Evolutionary conservation across 1,140 invertebrate species (phyloP).

Genomic region (Drosophila nebulosa): DNA sequence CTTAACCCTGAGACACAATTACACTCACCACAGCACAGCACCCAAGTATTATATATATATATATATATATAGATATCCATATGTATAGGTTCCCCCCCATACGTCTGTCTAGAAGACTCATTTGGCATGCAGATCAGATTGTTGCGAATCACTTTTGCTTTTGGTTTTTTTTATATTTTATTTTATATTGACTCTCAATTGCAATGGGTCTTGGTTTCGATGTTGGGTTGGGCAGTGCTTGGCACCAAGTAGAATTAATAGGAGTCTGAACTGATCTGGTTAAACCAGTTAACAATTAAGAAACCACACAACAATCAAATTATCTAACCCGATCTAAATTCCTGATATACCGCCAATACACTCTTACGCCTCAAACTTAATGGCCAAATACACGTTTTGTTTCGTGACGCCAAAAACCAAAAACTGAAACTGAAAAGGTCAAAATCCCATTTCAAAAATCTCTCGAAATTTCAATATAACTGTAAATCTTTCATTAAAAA

Average conservation of each 20-base stretch:
- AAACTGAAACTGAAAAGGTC: constrained; percentile 42
- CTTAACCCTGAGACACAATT: constrained; percentile 44
- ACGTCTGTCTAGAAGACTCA: constrained; percentile 14
- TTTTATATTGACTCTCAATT: constrained; percentile 38
- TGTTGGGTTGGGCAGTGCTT: constrained; percentile 4
- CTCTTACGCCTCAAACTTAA: neutral
- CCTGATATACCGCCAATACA: neutral
- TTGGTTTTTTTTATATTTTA: constrained; percentile 6
- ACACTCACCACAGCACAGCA: neutral
- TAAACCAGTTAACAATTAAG: constrained; percentile 73
- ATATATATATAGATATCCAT: neutral
- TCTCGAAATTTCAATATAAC: neutral
- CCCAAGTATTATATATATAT: neutral
- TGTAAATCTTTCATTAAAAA: neutral
- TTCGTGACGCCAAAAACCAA: constrained; percentile 14
- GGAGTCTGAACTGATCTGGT: constrained; percentile 44
- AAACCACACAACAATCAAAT: constrained; percentile 38
- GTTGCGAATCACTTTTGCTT: constrained; percentile 54
- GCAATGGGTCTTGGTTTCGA: neutral
- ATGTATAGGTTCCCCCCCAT: neutral
- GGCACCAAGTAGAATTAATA: constrained; percentile 9
- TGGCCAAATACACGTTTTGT: neutral
- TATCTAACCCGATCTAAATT: constrained; percentile 43
- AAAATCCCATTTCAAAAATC: neutral
- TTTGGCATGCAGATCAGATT: constrained; percentile 61